Evolutionary conservation across 2,888 invertebrate species (phyloP), one percentile per base, ranked within the genome.

Genomic region (Caenorhabditis afra): DNA sequence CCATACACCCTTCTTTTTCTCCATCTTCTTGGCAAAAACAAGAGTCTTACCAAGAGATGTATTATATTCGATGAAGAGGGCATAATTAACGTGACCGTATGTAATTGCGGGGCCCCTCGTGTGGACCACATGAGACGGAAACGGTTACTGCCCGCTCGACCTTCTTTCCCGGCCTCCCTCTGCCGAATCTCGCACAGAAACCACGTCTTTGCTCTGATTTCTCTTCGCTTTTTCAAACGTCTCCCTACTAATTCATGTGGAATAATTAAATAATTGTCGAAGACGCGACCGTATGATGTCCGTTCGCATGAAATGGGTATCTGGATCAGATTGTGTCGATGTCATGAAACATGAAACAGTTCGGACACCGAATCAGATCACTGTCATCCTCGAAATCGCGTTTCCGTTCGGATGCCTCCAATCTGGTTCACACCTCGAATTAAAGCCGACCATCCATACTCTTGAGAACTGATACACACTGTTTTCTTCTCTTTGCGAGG

Each of bases 261-360:
- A 73, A 73, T 64, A 58, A 73, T 73, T 73, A 58, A 73, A 64
- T 73, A 73, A 73, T 73, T 73, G 64, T 29, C 4, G 29, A 29
- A 29, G 29, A 29, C 62, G 57, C 49, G 50, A 29, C 39, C 64
- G 39, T 7, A 50, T 70, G 50, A 35, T 70, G 53, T 45, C 62
- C 71, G 62, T 70, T 68, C 29, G 7, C 29, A 29, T 29, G 41
- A 58, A 66, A 68, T 68, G 49, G 67, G 58, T 59, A 61, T 70
- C 59, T 53, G 70, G 53, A 61, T 70, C 61, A 47, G 22, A 58
- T 29, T 29, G 16, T 37, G 57, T 41, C 16, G 18, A 16, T 16
- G 11, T n/a, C 23, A 53, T 55, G 37, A 41, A n/a, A 29, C 57
- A 18, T 39, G 57, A 58, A 45, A 61, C 53, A 22, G 61, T 70